These are phyloP conservation scores for Nesometra sesokonis DNA, from an alignment of 35 echinoderm and acorn worm genomes.

Conservation along the genomic window DNA sequence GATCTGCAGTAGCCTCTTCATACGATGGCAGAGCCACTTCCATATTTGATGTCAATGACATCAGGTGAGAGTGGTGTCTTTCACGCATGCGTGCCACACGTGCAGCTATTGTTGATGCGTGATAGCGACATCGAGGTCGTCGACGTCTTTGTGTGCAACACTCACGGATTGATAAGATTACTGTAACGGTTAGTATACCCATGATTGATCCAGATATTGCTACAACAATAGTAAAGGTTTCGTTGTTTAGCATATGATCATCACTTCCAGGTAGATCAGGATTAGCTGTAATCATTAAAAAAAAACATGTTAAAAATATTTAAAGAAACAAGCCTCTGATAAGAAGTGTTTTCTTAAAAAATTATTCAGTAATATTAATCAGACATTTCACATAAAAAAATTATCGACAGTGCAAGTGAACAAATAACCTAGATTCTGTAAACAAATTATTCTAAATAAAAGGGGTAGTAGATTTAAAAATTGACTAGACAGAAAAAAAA, in stretches of 20 bases:
- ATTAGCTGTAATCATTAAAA: neutral
- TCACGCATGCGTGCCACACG: slow-evolving; percentile 14
- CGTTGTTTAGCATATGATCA: slow-evolving; percentile 18
- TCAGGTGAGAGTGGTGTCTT: neutral
- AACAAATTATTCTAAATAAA: no score
- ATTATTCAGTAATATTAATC: no score
- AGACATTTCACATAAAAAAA: no score
- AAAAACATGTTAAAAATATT: neutral
- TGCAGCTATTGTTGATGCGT: slow-evolving; percentile 12
- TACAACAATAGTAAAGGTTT: slow-evolving; percentile 44
- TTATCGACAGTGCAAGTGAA: no score
- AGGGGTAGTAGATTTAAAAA: no score
- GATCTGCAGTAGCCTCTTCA: slow-evolving; percentile 27
- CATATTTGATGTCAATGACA: slow-evolving; percentile 28
- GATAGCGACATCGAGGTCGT: neutral
- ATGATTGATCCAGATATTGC: slow-evolving; percentile 43
- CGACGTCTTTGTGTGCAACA: neutral
- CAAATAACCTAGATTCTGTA: no score
- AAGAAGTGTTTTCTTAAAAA: no score
- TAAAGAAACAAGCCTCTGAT: no score
- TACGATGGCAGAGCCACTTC: slow-evolving; percentile 38
- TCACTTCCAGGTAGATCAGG: neutral
- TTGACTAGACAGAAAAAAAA: no score
- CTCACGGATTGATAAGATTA: slow-evolving; percentile 29
- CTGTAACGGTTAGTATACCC: slow-evolving; percentile 24